phyloP scores from a whole-genome alignment of 2,888 invertebrate species.

The Tribolium freemani region DNA sequence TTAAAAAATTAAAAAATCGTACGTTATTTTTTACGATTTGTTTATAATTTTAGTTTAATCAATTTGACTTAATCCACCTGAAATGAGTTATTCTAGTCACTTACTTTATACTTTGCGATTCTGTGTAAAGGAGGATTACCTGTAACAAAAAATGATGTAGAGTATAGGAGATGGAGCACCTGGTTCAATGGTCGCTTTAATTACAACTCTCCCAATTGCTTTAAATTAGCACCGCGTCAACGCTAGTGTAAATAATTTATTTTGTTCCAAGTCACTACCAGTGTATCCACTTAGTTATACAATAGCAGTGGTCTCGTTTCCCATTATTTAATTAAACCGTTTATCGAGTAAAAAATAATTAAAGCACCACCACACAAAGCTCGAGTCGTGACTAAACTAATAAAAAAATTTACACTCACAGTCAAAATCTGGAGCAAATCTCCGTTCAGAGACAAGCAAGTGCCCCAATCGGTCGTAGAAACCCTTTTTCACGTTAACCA shows the following conservation, averaged over 20 bases:
- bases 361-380: neutral
- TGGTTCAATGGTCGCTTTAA: neutral
- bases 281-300: neutral
- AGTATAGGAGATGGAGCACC: neutral
- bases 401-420: neutral
- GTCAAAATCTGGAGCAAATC: conserved; percentile 5
- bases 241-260: neutral
- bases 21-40: too few relatives aligned
- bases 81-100: too few relatives aligned
- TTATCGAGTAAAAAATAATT: neutral
- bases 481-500: conserved; percentile 14
- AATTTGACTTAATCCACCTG: too few relatives aligned
- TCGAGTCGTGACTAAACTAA: neutral
- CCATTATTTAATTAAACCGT: neutral
- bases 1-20: too few relatives aligned
- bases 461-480: conserved; percentile 11
- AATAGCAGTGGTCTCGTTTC: neutral
- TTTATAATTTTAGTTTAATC: too few relatives aligned
- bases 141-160: neutral
- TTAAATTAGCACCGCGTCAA: neutral
- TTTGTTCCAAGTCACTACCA: neutral
- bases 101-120: too few relatives aligned
- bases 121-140: neutral
- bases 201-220: neutral
- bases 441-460: neutral